Conservation (phyloP, 1,140 invertebrate species). For the Drosophila chauvacae region DNA sequence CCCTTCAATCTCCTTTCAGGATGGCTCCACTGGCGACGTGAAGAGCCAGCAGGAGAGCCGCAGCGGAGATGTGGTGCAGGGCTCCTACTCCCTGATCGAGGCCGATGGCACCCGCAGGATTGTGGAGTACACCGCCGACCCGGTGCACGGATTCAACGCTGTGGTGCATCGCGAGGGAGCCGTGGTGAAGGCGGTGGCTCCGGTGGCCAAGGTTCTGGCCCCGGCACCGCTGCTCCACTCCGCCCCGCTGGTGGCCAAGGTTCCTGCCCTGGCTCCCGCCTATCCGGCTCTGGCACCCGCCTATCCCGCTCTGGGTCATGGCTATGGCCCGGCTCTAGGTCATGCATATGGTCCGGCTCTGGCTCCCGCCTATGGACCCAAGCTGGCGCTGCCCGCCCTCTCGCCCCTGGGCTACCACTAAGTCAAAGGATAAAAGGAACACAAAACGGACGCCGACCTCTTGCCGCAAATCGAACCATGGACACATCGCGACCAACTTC, state of each 20-base stretch:
- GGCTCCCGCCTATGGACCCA: constrained; percentile 37
- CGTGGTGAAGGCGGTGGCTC: constrained; percentile 83
- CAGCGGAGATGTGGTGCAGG: constrained; percentile 86
- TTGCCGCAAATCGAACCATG: constrained; percentile 53
- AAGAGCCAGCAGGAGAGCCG: constrained; percentile 87
- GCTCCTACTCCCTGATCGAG: constrained; percentile 86
- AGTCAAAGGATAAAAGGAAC: constrained; percentile 42
- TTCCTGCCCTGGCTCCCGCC: constrained; percentile 46
- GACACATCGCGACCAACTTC: constrained; percentile 64
- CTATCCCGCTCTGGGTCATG: constrained; percentile 30
- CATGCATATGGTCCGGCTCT: constrained; percentile 31
- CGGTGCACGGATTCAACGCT: constrained; percentile 86
- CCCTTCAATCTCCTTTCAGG: constrained; percentile 62
- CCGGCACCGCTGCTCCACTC: constrained; percentile 72
- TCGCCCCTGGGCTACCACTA: constrained; percentile 68
- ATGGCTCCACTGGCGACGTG: constrained; percentile 86
- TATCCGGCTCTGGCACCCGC: constrained; percentile 33
- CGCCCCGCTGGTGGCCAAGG: constrained; percentile 63
- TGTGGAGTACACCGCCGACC: constrained; percentile 86
- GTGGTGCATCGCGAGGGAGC: constrained; percentile 85
- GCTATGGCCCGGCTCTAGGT: constrained; percentile 25
- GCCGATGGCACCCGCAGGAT: constrained; percentile 86
- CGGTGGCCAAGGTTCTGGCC: constrained; percentile 78
- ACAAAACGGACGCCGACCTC: constrained; percentile 29
- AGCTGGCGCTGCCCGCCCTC: constrained; percentile 47